phyloP scores from a whole-genome alignment of 2,888 invertebrate species.

The Synergus itoensis region DNA sequence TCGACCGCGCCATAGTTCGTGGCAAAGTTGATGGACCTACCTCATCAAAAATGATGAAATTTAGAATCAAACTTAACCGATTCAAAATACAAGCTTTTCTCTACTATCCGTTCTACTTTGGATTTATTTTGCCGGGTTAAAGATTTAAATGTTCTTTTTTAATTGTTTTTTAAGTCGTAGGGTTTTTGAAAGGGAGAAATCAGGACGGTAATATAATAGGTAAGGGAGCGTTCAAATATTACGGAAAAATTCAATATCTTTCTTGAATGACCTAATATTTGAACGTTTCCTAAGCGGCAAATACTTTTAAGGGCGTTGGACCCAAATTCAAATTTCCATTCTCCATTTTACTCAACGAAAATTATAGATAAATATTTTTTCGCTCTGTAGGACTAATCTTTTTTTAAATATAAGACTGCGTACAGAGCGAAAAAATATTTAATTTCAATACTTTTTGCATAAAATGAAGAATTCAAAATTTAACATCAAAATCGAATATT shows the following conservation, averaged over 20 bases:
- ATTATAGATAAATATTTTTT: no score
- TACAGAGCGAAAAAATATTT: no score
- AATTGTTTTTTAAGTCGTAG: neutral
- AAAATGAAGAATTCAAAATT: no score
- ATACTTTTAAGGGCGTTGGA: no score
- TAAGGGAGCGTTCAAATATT: neutral
- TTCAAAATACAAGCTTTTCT: neutral
- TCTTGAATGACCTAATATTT: neutral
- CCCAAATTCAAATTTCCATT: no score
- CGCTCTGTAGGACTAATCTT: no score
- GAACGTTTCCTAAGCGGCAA: constrained; percentile 16
- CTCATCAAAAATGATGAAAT: constrained; percentile 35
- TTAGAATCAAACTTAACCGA: constrained; percentile 12
- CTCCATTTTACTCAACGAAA: no score
- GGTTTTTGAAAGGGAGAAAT: constrained; percentile 15
- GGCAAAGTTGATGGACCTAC: constrained; percentile 90
- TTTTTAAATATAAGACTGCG: no score
- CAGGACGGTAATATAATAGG: constrained; percentile 34
- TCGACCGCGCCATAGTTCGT: constrained; percentile 84
- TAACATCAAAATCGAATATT: no score
- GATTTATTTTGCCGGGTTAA: neutral
- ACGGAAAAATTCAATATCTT: no score
- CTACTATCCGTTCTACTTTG: neutral
- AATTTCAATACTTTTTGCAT: no score
- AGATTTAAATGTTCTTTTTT: no score